phyloP scores from a whole-genome alignment of 1,140 invertebrate species.

The Chironomus striatipennis region DNA sequence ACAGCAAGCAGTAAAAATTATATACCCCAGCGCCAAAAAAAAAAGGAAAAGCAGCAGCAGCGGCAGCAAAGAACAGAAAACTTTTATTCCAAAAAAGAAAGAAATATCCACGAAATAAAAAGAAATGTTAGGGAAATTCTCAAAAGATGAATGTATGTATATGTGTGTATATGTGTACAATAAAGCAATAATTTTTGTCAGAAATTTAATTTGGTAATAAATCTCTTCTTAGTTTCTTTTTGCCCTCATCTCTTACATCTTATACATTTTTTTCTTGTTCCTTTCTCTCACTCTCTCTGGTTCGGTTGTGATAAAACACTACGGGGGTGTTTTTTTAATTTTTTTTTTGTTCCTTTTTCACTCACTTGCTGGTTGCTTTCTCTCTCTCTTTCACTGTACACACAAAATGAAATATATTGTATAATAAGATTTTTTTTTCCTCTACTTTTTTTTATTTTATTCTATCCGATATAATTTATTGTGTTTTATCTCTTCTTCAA shows the following conservation, averaged over 20 bases:
- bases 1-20: slow-evolving; percentile 6
- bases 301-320: slow-evolving; percentile 15
- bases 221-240: slow-evolving; percentile 20
- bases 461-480: slow-evolving; percentile 22
- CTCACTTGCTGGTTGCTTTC: background rate
- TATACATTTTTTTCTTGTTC: slow-evolving; percentile 8
- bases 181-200: slow-evolving; percentile 23
- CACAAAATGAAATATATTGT: slow-evolving; percentile 22
- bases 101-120: background rate
- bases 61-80: background rate
- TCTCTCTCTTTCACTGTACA: background rate
- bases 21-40: slow-evolving; percentile 3
- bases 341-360: background rate
- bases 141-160: slow-evolving; percentile 19
- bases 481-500: slow-evolving; percentile 20
- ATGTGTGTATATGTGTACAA: slow-evolving; percentile 2
- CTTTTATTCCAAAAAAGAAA: background rate
- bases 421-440: slow-evolving; percentile 19
- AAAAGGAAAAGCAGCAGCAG: background rate
- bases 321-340: slow-evolving; percentile 20
- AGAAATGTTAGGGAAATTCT: slow-evolving; percentile 15
- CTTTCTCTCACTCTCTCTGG: background rate
- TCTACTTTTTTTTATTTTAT: slow-evolving; percentile 3
- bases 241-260: slow-evolving; percentile 18
- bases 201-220: slow-evolving; percentile 23